These are phyloP conservation scores for Colletes gigas DNA, from an alignment of 1,140 invertebrate genomes.

Conservation along the genomic window DNA sequence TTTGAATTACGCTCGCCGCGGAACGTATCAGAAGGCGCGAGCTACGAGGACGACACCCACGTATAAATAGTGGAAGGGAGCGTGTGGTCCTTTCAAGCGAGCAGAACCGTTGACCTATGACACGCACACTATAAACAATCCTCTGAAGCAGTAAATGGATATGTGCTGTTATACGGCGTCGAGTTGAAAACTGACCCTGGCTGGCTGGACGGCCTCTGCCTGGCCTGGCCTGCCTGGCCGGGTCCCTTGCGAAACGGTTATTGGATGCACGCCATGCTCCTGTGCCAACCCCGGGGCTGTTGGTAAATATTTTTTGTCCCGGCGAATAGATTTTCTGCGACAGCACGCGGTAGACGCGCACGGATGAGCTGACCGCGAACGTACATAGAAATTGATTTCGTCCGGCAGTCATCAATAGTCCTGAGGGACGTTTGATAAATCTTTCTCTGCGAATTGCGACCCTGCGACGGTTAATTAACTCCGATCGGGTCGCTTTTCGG, in stretches of 20 bases:
- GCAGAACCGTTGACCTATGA: constrained; percentile 61
- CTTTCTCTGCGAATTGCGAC: constrained; percentile 19
- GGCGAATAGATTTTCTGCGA: constrained; percentile 60
- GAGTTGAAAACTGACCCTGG: constrained; percentile 65
- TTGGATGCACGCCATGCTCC: constrained; percentile 65
- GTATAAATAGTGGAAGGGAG: constrained; percentile 42
- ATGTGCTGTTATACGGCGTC: constrained; percentile 63
- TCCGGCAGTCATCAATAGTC: constrained; percentile 23
- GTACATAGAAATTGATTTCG: constrained; percentile 39
- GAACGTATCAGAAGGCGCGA: not conserved
- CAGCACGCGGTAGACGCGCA: constrained; percentile 22
- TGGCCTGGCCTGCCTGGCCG: not conserved
- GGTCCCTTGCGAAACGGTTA: constrained; percentile 59
- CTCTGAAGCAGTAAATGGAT: constrained; percentile 67
- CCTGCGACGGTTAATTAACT: constrained; percentile 38
- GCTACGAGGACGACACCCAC: constrained; percentile 40
- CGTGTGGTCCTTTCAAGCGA: constrained; percentile 43
- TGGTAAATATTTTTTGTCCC: constrained; percentile 64
- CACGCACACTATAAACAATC: constrained; percentile 71
- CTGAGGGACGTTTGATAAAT: constrained; percentile 42
- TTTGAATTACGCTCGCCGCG: constrained; percentile 34
- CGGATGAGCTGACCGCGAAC: constrained; percentile 29
- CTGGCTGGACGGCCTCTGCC: not conserved
- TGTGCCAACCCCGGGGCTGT: constrained; percentile 56
- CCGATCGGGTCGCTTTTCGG: constrained; percentile 15